Percentiles rank a stretch among this genome's conserved stretches.
Conservation (phyloP, 2,797 vertebrate genomes). For the Eremophila alpestris region DNA sequence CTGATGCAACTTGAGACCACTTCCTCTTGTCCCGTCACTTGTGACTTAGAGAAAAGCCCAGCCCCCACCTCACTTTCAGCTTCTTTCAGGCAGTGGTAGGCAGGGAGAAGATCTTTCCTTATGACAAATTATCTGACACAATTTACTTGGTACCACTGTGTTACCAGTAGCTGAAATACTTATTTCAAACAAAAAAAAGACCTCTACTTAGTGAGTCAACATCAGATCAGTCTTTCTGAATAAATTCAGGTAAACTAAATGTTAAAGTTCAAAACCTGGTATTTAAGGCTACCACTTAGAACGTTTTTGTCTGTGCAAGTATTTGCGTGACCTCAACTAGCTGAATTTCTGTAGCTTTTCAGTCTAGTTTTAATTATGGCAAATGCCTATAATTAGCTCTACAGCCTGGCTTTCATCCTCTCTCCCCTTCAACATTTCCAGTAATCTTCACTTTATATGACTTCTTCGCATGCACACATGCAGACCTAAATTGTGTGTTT, state of each 20-base stretch:
- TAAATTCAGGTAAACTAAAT: not conserved
- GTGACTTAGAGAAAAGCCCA: not conserved
- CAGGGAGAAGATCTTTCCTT: not conserved
- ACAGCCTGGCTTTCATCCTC: not conserved
- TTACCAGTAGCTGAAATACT: not conserved
- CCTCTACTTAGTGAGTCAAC: not conserved
- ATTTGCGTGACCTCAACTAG: not conserved
- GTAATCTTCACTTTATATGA: not conserved
- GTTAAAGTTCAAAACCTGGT: not conserved
- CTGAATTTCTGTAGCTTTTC: not conserved
- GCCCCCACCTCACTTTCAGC: fast-evolving
- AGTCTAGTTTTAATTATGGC: not conserved
- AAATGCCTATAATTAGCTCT: not conserved
- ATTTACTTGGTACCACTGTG: not conserved
- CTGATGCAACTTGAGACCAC: not conserved
- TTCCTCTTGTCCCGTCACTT: not conserved
- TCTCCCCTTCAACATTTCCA: not conserved
- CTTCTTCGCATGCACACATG: not conserved
- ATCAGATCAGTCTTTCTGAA: not conserved
- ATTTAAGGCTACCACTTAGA: not conserved
- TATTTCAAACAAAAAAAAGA: not conserved
- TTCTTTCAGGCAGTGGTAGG: not conserved
- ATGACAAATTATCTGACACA: not conserved
- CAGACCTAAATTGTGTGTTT: not conserved
- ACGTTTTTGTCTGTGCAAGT: not conserved